A percentile compares a stretch with the other conserved stretches of the same genome.
Evolutionary conservation across 1,140 invertebrate genomes (phyloP).

Genomic region (Zaprionus tsacasi): DNA sequence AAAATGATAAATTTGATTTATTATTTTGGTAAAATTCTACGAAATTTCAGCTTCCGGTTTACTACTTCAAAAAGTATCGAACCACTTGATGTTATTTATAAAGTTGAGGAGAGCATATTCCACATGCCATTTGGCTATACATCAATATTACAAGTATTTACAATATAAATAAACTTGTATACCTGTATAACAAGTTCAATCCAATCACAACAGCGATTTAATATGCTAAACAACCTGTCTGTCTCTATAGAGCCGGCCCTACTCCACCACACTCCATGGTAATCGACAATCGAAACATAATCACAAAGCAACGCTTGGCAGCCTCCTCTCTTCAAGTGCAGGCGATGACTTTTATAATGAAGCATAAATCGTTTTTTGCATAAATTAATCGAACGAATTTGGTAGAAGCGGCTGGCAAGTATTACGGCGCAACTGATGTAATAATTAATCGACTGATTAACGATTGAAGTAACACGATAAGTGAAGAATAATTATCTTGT

Average conservation of each 20-base stretch:
- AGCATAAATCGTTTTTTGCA: slow-evolving; percentile 20
- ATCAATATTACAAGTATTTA: slow-evolving; percentile 29
- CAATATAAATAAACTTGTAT: slow-evolving; percentile 21
- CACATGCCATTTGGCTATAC: background rate
- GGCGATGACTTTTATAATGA: slow-evolving; percentile 5
- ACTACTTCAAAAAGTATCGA: background rate
- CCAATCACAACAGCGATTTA: slow-evolving; percentile 27
- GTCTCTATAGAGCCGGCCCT: background rate
- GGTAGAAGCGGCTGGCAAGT: background rate
- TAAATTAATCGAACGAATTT: slow-evolving; percentile 20
- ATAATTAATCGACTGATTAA: background rate
- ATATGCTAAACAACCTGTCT: slow-evolving; percentile 41
- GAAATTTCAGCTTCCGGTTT: background rate
- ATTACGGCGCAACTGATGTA: background rate
- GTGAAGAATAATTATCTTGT: background rate
- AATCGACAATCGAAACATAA: slow-evolving; percentile 13
- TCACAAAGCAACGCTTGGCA: slow-evolving; percentile 5
- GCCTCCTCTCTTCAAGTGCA: slow-evolving; percentile 1
- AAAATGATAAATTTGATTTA: background rate
- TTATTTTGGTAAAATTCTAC: background rate
- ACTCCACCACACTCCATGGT: slow-evolving; percentile 12
- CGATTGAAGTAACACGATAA: slow-evolving; percentile 5
- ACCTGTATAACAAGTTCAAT: slow-evolving; percentile 16
- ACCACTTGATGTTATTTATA: background rate
- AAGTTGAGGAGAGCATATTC: background rate